Percentiles rank a stretch among this genome's conserved stretches.
phyloP scores from a whole-genome alignment of 2,797 vertebrate genomes.

The Lycodopsis pacificus region DNA sequence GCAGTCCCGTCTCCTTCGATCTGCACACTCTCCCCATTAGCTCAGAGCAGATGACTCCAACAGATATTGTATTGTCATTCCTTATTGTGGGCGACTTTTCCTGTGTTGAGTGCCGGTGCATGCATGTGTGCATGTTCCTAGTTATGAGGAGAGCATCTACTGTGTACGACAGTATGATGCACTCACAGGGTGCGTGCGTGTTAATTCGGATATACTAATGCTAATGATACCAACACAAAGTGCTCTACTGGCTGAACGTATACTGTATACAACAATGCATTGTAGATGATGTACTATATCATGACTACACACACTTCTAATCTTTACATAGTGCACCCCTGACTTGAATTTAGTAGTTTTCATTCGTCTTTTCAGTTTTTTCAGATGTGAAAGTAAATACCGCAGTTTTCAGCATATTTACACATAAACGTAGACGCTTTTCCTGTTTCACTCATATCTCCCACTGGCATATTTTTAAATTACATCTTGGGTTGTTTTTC shows the following conservation, averaged over 20 bases:
- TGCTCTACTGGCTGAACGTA: neutral
- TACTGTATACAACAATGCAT: neutral
- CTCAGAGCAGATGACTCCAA: slow-evolving; percentile 35
- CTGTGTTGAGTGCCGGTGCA: neutral
- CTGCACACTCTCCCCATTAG: slow-evolving; percentile 53
- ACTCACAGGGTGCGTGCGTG: neutral
- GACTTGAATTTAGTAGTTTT: slow-evolving; percentile 12
- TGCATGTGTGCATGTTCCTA: neutral
- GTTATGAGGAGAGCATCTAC: neutral
- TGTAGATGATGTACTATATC: neutral
- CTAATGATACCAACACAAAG: neutral
- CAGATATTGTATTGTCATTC: slow-evolving; percentile 34
- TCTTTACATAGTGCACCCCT: neutral
- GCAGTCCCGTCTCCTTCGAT: slow-evolving; percentile 59
- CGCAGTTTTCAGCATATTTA: slow-evolving; percentile 23
- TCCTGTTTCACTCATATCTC: slow-evolving; percentile 29
- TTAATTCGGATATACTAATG: neutral
- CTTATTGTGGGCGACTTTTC: neutral
- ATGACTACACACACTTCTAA: neutral
- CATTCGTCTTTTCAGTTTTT: neutral
- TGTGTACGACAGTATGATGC: neutral
- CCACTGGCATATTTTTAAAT: slow-evolving; percentile 45
- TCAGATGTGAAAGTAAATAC: slow-evolving; percentile 11
- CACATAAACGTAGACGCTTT: slow-evolving; percentile 1
- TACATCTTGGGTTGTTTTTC: slow-evolving; percentile 44